A percentile compares a stretch with the other conserved stretches of the same genome.
These are phyloP conservation scores for Halcyon chelicuti DNA, from an alignment of 2,797 vertebrate species.

Conservation along the genomic window DNA sequence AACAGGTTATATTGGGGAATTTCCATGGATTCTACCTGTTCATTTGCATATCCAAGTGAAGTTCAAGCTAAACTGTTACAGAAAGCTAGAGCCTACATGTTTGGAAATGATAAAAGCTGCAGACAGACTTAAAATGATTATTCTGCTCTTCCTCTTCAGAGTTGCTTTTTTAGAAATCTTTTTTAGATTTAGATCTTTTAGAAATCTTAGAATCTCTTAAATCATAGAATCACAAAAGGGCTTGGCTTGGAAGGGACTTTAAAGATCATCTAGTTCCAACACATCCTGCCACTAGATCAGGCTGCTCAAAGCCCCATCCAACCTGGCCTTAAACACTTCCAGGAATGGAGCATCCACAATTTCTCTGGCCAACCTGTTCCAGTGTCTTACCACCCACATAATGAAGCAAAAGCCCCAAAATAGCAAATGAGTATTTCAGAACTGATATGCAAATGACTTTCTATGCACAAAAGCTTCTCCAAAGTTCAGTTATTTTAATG, in stretches of 20 bases:
- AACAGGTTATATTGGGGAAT: background rate
- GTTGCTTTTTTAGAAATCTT: background rate
- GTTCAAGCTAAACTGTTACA: background rate
- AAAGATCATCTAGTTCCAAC: no score
- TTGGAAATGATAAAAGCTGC: background rate
- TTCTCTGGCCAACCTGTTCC: no score
- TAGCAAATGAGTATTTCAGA: background rate
- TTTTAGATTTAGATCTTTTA: background rate
- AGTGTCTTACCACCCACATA: background rate
- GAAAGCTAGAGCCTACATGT: background rate
- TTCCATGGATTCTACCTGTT: background rate
- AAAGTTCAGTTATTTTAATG: background rate
- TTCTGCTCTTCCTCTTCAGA: background rate
- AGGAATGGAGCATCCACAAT: background rate
- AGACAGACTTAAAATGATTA: background rate
- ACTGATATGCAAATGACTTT: background rate
- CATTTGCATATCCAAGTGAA: background rate
- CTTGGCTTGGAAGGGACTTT: background rate
- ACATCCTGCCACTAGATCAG: no score
- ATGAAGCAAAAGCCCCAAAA: no score
- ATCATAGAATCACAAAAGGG: background rate
- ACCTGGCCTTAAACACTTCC: no score
- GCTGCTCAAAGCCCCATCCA: no score
- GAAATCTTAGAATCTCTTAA: background rate
- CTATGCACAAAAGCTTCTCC: background rate